Percentiles rank a stretch among this genome's conserved stretches.
phyloP scores from a whole-genome alignment of 2,888 invertebrate species.

The Vesta saturnalis region DNA sequence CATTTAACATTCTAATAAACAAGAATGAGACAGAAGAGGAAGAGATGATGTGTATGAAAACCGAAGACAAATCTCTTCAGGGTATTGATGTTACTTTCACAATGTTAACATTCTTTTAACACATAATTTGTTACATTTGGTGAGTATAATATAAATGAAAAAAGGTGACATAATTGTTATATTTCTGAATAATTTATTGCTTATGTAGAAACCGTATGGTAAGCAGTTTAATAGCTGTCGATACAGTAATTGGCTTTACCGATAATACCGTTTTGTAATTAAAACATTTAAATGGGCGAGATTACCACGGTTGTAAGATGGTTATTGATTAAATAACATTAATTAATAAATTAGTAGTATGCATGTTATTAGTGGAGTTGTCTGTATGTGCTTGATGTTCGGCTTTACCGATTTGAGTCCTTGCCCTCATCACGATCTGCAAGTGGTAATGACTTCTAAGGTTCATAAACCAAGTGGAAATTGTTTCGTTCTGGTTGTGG shows the following conservation, averaged over 20 bases:
- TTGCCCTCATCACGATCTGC: constrained; percentile 22
- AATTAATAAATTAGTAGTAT: neutral
- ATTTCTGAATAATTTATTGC: too few relatives aligned
- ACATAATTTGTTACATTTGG: neutral
- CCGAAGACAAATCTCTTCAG: neutral
- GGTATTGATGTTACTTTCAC: neutral
- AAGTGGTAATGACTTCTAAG: constrained; percentile 28
- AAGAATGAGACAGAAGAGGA: too few relatives aligned
- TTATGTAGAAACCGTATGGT: too few relatives aligned
- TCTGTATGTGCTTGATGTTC: constrained; percentile 5
- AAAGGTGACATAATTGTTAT: too few relatives aligned
- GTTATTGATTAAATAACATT: neutral
- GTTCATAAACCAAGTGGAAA: constrained; percentile 30
- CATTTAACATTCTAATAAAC: too few relatives aligned
- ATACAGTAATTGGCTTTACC: neutral
- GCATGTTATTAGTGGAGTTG: neutral
- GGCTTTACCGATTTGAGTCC: constrained; percentile 13
- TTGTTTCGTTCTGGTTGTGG: constrained; percentile 35
- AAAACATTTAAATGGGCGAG: neutral
- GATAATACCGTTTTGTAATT: neutral
- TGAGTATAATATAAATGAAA: too few relatives aligned
- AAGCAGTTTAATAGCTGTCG: neutral
- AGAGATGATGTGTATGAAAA: too few relatives aligned
- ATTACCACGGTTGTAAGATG: neutral
- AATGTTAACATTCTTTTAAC: neutral